phyloP scores from a whole-genome alignment of 2,797 vertebrate species.

The Nothura maculosa region DNA sequence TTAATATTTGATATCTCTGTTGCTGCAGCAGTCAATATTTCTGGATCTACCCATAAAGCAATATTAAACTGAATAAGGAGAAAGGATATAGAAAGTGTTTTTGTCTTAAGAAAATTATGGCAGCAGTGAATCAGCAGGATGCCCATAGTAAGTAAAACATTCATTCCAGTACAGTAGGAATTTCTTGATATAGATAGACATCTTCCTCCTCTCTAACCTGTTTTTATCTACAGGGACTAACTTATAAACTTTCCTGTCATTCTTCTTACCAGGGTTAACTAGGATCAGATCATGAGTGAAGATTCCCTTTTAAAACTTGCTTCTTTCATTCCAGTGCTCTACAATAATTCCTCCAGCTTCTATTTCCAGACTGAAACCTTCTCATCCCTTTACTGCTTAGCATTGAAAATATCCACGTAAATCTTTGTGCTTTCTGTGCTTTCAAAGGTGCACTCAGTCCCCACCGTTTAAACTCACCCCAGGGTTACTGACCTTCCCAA shows the following conservation, averaged over 20 bases:
- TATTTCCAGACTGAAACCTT: neutral
- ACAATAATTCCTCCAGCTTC: constrained; percentile 25
- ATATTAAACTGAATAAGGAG: neutral
- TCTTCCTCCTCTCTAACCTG: neutral
- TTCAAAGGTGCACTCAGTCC: neutral
- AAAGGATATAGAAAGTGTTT: neutral
- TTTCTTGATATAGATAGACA: neutral
- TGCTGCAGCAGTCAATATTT: neutral
- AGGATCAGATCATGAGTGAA: constrained; percentile 33
- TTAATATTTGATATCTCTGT: neutral
- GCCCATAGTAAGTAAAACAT: neutral
- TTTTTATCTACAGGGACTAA: neutral
- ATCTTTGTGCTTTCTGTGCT: neutral
- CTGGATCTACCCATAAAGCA: neutral
- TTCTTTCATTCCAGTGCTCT: constrained; percentile 13
- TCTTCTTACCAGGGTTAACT: constrained; percentile 17
- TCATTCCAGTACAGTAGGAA: neutral
- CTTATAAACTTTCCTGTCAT: neutral
- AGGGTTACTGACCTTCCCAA: neutral
- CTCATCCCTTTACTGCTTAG: constrained; percentile 3
- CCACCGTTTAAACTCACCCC: neutral
- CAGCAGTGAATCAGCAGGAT: neutral
- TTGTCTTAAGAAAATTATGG: neutral
- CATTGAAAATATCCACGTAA: neutral
- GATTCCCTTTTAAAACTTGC: constrained; percentile 11